Base-by-base conservation (phyloP, 2,888 invertebrate species). In the Oscheius myriophilus region DNA sequence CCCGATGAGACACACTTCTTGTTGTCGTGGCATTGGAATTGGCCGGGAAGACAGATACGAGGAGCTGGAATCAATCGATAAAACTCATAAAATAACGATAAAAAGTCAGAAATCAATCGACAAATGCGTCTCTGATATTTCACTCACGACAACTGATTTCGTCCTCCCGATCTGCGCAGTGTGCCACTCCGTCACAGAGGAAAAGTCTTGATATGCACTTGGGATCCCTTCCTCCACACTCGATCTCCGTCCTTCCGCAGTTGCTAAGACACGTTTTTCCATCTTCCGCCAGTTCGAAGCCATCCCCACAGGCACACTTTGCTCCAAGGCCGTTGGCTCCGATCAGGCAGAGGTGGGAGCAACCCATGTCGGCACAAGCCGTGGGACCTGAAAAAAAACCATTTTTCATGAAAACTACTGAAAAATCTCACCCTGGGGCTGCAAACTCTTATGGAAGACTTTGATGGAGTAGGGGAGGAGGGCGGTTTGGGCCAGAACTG, bases 381-480 rank as follows among this genome's bases (percentile, higher is more conserved):
- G 71, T 66, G 42, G 62, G 69, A 58, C 71, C 88, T 88, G 80
- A 53, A 75, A 54, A 55, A 1, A 7, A 16, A 53, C 7, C n/a
- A n/a, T n/a, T n/a, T n/a, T 25, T 3, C 33, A 33, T 33, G 26
- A 53, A n/a, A n/a, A n/a, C n/a, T 2, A 1, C 33, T 26, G 33
- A 4, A 67, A 18, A n/a, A 11, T 70, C 82, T 76, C 71, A 88
- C 87, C 86, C 42, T 78, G 58, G 1, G 95, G 96, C 87, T 97
- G 97, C 58, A 95, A 88, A 0, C 93, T 92, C 0, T 94, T 93
- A 88, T 97, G 96, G 84, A 94, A 93, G 0, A 96, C 94, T 86
- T 95, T 95, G 75, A 97, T 93, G 3, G 95, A 95, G 7, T 96
- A 90, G 0, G 96, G 96, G 87, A 95, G 94, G 0, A 94, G 93